Conservation (phyloP, 2,888 invertebrate genomes). For the Drosophila neonasuta region DNA sequence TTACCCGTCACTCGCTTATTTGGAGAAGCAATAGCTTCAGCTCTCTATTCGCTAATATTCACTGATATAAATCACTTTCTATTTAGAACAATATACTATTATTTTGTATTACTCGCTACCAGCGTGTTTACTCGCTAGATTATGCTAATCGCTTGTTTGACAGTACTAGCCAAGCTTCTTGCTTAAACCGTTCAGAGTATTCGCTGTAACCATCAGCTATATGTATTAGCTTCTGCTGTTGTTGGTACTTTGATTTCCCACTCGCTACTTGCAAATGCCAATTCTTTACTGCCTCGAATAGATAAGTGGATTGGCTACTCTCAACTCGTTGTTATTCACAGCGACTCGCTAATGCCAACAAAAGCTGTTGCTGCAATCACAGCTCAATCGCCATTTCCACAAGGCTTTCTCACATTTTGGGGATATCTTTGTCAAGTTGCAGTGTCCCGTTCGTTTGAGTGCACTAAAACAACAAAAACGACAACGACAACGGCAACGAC, state of each 20-base stretch:
- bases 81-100: background rate
- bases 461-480: conserved; percentile 32
- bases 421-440: conserved; percentile 5
- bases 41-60: no score
- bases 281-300: no score
- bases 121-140: background rate
- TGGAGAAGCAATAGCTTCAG: no score
- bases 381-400: background rate
- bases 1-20: no score
- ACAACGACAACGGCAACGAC: conserved; percentile 6
- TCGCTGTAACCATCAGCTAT: background rate
- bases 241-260: no score
- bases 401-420: background rate
- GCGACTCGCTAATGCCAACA: background rate
- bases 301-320: no score
- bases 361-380: background rate
- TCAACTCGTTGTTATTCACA: background rate
- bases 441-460: conserved; percentile 22
- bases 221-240: no score
- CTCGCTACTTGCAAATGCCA: no score
- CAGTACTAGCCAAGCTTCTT: no score
- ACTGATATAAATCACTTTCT: no score
- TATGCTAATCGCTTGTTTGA: no score
- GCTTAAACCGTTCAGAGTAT: background rate
- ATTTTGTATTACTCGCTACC: background rate